Evolutionary conservation across 2,113 vertebrate genomes (phyloP).

Genomic region (Mobula hypostoma): DNA sequence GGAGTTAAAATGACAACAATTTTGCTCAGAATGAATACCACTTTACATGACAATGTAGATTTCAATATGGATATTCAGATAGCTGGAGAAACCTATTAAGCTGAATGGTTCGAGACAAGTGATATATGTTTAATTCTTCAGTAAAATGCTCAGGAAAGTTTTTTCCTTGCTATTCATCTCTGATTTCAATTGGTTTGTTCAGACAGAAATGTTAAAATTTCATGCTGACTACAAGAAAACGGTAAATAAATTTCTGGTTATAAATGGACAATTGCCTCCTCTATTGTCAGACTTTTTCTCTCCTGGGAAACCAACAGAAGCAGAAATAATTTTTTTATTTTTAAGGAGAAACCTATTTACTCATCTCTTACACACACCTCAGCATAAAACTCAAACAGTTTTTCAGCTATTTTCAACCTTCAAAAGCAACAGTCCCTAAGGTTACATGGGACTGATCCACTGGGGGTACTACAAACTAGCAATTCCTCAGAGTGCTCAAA

Average conservation of each 20-base stretch:
- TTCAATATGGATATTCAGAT: not conserved
- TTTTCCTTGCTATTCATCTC: not conserved
- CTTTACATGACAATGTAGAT: not conserved
- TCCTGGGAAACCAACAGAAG: not conserved
- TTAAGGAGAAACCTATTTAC: not conserved
- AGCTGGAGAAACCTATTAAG: not conserved
- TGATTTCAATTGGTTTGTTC: not conserved
- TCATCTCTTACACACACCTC: not conserved
- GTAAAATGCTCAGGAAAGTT: not conserved
- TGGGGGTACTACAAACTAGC: not conserved
- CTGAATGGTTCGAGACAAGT: not conserved
- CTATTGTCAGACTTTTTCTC: not conserved
- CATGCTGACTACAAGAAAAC: not conserved
- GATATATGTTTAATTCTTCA: not conserved
- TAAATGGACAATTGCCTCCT: not conserved
- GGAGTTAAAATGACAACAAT: not conserved
- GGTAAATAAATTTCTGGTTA: not conserved
- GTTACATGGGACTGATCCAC: not conserved
- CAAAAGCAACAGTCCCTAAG: not conserved
- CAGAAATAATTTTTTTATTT: not conserved
- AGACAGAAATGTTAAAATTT: not conserved
- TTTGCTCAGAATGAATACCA: not conserved
- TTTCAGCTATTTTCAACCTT: not conserved
- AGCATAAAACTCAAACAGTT: not conserved
- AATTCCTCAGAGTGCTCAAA: not conserved